Evolutionary conservation across 2,888 invertebrate genomes (phyloP).

Genomic region (Watsonalla binaria): DNA sequence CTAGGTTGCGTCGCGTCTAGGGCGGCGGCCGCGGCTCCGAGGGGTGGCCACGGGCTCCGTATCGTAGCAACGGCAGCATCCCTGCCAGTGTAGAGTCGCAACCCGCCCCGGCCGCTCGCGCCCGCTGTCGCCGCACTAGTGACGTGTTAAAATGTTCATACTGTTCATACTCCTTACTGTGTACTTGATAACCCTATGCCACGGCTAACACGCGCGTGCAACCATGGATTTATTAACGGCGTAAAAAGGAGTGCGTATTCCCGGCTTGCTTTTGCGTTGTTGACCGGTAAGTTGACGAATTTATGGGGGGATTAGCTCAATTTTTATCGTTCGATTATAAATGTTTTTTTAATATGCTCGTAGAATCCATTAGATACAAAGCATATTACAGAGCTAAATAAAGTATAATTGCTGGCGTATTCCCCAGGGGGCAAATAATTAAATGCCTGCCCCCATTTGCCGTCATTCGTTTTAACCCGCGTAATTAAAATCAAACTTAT

Average conservation of each 20-base stretch:
- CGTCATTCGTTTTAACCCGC: not conserved
- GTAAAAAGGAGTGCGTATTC: constrained; percentile 34
- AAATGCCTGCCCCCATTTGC: not conserved
- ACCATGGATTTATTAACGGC: constrained; percentile 49
- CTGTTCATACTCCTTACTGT: constrained; percentile 68
- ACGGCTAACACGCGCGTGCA: constrained; percentile 45
- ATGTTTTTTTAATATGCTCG: too few species aligned
- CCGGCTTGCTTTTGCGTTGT: constrained; percentile 25
- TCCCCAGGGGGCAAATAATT: not conserved
- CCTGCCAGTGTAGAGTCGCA: constrained; percentile 64
- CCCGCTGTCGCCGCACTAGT: constrained; percentile 10
- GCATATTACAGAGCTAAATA: not conserved
- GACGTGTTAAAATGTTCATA: constrained; percentile 57
- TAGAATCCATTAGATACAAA: too few species aligned
- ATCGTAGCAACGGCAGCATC: constrained; percentile 77
- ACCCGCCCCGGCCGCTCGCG: constrained; percentile 49
- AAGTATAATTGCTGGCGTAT: not conserved
- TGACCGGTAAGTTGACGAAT: constrained; percentile 27
- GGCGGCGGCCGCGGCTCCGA: constrained; percentile 58
- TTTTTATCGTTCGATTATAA: too few species aligned
- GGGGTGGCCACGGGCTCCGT: constrained; percentile 62
- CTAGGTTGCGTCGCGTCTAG: constrained; percentile 69
- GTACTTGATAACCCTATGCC: constrained; percentile 70
- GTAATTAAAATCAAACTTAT: constrained; percentile 1
- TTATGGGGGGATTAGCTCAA: not conserved